These are phyloP conservation scores for Pseudorhombus dupliciocellatus DNA, from an alignment of 2,113 vertebrate genomes.

Conservation along the genomic window DNA sequence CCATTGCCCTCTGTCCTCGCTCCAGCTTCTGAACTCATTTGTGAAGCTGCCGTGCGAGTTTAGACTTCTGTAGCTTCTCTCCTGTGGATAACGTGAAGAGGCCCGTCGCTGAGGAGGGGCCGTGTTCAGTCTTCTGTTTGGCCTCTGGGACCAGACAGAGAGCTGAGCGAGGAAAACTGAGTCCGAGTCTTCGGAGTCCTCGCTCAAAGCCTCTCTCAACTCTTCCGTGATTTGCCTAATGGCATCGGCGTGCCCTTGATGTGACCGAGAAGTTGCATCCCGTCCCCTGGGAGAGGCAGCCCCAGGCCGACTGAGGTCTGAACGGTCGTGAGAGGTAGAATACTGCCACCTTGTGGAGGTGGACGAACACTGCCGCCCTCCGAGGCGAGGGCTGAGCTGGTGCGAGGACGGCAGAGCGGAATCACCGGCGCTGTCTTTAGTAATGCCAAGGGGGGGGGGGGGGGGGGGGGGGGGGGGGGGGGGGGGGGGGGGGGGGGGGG, in stretches of 20 bases:
- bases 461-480: no score
- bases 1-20: slow-evolving; percentile 27
- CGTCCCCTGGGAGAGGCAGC: slow-evolving; percentile 34
- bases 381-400: slow-evolving; percentile 20
- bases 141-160: slow-evolving; percentile 48
- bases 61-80: slow-evolving; percentile 42
- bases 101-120: slow-evolving; percentile 26
- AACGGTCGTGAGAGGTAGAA: slow-evolving; percentile 47
- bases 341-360: slow-evolving; percentile 56
- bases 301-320: slow-evolving; percentile 31
- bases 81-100: slow-evolving; percentile 25
- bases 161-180: slow-evolving; percentile 52
- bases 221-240: slow-evolving; percentile 55
- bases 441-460: no score
- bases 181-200: slow-evolving; percentile 70
- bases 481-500: no score
- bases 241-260: slow-evolving; percentile 57
- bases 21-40: slow-evolving; percentile 26
- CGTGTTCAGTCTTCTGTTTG: slow-evolving; percentile 39
- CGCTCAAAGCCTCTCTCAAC: slow-evolving; percentile 54
- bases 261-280: slow-evolving; percentile 54
- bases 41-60: slow-evolving; percentile 43
- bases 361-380: slow-evolving; percentile 33
- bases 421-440: slow-evolving; percentile 71
- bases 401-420: slow-evolving; percentile 45